A percentile compares a stretch with the other conserved stretches of the same genome.
Evolutionary conservation across 2,113 vertebrate species (phyloP).

Genomic region (Calypte anna): DNA sequence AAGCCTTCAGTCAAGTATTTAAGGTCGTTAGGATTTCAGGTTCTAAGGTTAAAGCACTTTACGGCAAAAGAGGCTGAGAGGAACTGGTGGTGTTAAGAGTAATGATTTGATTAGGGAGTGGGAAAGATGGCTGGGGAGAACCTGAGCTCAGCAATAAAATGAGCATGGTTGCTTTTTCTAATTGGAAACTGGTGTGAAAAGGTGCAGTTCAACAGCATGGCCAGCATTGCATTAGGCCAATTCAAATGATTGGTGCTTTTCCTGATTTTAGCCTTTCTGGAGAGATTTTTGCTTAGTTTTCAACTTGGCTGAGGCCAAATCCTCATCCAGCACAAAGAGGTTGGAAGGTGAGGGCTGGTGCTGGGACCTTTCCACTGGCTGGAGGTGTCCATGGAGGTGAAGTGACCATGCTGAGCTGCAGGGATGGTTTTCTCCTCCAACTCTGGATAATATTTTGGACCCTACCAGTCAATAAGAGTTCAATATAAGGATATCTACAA

Average conservation of each 20-base stretch:
- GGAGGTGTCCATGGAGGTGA: background rate
- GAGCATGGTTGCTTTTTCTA: background rate
- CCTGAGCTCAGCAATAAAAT: conserved; percentile 50
- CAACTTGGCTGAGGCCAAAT: background rate
- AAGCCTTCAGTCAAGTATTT: background rate
- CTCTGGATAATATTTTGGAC: background rate
- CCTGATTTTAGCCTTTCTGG: background rate
- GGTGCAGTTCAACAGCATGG: background rate
- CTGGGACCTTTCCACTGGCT: background rate
- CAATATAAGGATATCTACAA: background rate
- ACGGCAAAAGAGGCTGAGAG: background rate
- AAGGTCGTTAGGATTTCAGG: background rate
- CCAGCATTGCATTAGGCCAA: background rate
- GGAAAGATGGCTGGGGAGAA: conserved; percentile 8
- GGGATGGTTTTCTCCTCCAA: background rate
- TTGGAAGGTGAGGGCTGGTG: background rate
- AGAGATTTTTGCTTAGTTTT: background rate
- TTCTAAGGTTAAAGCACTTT: background rate
- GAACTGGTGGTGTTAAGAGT: background rate
- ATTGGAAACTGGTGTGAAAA: conserved; percentile 16
- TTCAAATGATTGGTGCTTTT: conserved; percentile 12
- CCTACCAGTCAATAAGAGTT: fast-evolving
- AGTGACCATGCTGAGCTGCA: fast-evolving
- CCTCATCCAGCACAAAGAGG: background rate
- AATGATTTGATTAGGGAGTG: conserved; percentile 22